Evolutionary conservation across 2,797 vertebrate genomes (phyloP).

Genomic region (Phataginus tricuspis): DNA sequence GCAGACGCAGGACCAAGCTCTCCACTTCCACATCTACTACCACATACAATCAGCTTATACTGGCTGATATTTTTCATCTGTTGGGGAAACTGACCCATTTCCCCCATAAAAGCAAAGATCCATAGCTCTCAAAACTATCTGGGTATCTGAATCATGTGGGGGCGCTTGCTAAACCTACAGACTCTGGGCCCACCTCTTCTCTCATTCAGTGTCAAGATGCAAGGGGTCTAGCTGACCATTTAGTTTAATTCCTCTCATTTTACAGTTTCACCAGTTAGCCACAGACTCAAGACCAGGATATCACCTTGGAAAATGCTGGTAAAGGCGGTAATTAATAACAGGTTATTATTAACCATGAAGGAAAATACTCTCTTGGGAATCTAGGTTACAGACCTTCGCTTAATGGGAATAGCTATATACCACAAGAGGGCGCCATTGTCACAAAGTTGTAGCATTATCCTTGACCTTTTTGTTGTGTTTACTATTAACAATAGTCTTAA

Average conservation of each 20-base stretch:
- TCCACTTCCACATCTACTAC: neutral
- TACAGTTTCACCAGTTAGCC: neutral
- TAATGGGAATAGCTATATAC: neutral
- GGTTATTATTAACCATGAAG: neutral
- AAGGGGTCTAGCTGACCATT: neutral
- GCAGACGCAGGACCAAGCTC: neutral
- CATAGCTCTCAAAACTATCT: neutral
- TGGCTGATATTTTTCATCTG: neutral
- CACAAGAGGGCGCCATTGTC: slow-evolving; percentile 63
- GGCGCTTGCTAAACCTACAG: neutral
- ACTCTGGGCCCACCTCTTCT: neutral
- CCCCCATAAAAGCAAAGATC: neutral
- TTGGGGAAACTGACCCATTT: neutral
- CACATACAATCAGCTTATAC: neutral
- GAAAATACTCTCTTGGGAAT: neutral
- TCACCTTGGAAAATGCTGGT: neutral
- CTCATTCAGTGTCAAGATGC: neutral
- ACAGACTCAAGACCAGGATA: neutral
- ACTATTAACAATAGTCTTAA: neutral
- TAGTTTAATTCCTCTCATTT: neutral
- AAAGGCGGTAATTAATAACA: neutral
- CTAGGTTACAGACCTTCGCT: neutral
- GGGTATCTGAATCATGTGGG: neutral
- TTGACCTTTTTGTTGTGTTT: neutral
- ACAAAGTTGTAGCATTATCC: neutral